phyloP scores from a whole-genome alignment of 2,888 invertebrate genomes.

The Tenthredo mesomela region DNA sequence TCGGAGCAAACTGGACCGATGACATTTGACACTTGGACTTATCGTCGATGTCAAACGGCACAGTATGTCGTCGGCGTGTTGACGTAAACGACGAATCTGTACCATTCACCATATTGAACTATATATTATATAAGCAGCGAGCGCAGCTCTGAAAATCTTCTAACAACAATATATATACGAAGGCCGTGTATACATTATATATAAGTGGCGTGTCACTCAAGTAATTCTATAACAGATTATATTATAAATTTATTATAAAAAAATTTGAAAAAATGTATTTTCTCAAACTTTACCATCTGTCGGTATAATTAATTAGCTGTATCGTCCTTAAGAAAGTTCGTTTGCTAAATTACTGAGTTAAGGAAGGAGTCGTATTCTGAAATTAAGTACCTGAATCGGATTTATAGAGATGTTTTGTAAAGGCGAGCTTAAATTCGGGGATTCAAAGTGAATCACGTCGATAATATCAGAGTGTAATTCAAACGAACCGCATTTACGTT shows the following conservation, averaged over 20 bases:
- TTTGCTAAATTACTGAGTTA: not conserved
- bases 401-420: not conserved
- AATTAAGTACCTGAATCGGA: not conserved
- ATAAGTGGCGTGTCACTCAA: not conserved
- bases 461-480: constrained; percentile 1
- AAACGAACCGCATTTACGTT: constrained; percentile 13
- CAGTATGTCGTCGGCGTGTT: constrained; percentile 33
- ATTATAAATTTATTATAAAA: not conserved
- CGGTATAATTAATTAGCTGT: not conserved
- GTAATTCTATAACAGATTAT: not conserved
- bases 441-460: not conserved
- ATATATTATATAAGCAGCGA: not conserved
- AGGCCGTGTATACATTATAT: not conserved
- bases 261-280: not conserved
- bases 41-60: constrained; percentile 39
- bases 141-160: not conserved
- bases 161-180: not conserved
- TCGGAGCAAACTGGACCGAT: constrained; percentile 43
- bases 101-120: not conserved
- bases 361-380: not conserved
- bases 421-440: not conserved
- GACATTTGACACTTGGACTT: constrained; percentile 51
- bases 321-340: not conserved
- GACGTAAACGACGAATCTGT: constrained; percentile 33
- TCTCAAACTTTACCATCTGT: not conserved